Conservation (phyloP, 2,888 invertebrate species). For the Oligia fasciuncula region DNA sequence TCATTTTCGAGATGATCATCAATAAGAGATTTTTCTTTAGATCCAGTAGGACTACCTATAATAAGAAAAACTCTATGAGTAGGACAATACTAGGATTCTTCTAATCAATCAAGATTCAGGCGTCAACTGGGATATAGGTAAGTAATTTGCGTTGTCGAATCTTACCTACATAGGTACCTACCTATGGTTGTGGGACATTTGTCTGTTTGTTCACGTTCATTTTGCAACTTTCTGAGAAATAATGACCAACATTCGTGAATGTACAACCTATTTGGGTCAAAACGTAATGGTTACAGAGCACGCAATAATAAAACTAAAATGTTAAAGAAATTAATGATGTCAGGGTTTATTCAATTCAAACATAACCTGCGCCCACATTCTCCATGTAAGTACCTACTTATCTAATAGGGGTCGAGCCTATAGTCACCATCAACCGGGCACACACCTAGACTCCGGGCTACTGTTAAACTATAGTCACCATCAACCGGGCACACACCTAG, state of each 20-base stretch:
- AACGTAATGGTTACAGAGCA: background rate
- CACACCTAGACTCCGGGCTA: background rate
- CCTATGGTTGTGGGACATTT: too few relatives aligned
- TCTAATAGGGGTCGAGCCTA: too few relatives aligned
- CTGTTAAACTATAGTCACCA: background rate
- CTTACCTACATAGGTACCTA: too few relatives aligned
- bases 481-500: too few relatives aligned
- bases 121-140: background rate
- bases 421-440: too few relatives aligned
- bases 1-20: background rate
- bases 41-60: background rate
- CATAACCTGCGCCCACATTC: background rate
- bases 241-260: background rate
- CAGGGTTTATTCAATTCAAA: background rate
- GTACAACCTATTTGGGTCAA: constrained; percentile 3
- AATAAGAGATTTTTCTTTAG: background rate
- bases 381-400: background rate
- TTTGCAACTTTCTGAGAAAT: constrained; percentile 4
- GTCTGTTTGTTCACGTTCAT: background rate
- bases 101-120: background rate
- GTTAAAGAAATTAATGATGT: background rate
- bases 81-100: background rate
- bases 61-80: background rate
- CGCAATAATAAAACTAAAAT: constrained; percentile 7
- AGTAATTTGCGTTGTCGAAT: background rate